Base-by-base conservation (phyloP, 2,888 invertebrate species). In the Dasypolia templi region DNA sequence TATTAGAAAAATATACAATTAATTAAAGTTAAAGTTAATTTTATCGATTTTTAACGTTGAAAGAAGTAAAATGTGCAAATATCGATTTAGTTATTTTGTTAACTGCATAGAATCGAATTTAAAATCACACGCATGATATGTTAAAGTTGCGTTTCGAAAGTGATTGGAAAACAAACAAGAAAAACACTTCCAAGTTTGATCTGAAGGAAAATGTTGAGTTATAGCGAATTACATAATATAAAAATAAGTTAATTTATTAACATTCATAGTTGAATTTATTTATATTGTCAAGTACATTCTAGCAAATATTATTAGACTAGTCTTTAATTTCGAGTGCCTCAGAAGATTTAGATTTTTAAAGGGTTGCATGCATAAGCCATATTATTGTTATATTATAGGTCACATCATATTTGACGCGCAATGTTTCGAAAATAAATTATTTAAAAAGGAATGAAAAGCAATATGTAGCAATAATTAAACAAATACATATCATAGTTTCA, bases 401-500 rank as follows among this genome's bases (percentile, higher is more conserved):
- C 29, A 42, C 3, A 29, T 64, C 22, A 51, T 81, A 32, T 42
- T 61, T 55, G 53, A 26, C 35, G n/a, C 44, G 53, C 49, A 49
- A 59, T 53, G 9, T 63, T 19, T 53, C 29, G 14, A 64, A 22
- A 59, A 35, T 17, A 35, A 14, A 19, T 63, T 46, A 61, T 49
- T 64, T 26, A 22, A 51, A 35, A 39, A 59, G 1, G 2, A 58
- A 56, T 49, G 32, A 17, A 64, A 65, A 79, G 83, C 80, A 80
- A 83, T 80, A 56, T 65, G 11, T 82, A 86, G 83, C 82, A 86
- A 86, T 88, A 86, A 51, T 58, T 66, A 68, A 44, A 75, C 42
- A 67, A 49, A 86, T 77, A 86, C 85, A 87, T 87, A 88, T 85
- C 86, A 80, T 85, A 77, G 56, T 72, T 78, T 86, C 81, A 75